These are phyloP conservation scores for Habropoda laboriosa DNA, from an alignment of 1,140 invertebrate genomes.

Conservation along the genomic window DNA sequence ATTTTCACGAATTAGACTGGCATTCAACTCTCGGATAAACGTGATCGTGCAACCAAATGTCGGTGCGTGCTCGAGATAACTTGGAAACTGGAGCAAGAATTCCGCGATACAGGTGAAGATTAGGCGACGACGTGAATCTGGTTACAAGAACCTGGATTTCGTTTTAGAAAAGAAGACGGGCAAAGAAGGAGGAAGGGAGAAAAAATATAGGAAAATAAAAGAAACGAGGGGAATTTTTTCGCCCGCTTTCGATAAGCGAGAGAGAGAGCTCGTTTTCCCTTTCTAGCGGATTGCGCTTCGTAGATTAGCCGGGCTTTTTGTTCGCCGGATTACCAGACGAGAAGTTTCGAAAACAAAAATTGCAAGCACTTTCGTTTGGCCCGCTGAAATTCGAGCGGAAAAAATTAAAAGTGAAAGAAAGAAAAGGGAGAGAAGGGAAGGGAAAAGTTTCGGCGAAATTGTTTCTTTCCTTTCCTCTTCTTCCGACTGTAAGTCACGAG, in stretches of 20 bases:
- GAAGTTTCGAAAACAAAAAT: slow-evolving; percentile 4
- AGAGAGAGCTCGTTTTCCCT: slow-evolving; percentile 30
- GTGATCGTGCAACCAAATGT: background rate
- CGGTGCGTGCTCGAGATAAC: background rate
- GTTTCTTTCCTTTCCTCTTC: background rate
- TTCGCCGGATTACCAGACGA: background rate
- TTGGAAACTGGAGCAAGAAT: background rate
- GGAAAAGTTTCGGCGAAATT: slow-evolving; percentile 11
- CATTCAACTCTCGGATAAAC: background rate
- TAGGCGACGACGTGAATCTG: too few relatives aligned
- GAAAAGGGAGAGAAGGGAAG: too few relatives aligned
- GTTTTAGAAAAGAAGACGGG: background rate
- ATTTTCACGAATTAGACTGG: slow-evolving; percentile 1
- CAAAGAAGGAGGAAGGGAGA: too few relatives aligned
- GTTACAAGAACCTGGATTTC: background rate
- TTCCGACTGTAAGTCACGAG: too few relatives aligned
- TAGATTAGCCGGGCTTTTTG: slow-evolving; percentile 1
- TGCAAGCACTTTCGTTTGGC: background rate
- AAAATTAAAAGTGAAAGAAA: slow-evolving; percentile 11
- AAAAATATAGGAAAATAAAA: background rate
- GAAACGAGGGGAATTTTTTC: too few relatives aligned
- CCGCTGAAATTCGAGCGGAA: slow-evolving; percentile 8
- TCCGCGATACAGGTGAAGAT: background rate
- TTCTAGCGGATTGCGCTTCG: slow-evolving; percentile 5
- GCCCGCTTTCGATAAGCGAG: background rate